phyloP scores from a whole-genome alignment of 2,113 vertebrate genomes.

The Zosterops japonicus region DNA sequence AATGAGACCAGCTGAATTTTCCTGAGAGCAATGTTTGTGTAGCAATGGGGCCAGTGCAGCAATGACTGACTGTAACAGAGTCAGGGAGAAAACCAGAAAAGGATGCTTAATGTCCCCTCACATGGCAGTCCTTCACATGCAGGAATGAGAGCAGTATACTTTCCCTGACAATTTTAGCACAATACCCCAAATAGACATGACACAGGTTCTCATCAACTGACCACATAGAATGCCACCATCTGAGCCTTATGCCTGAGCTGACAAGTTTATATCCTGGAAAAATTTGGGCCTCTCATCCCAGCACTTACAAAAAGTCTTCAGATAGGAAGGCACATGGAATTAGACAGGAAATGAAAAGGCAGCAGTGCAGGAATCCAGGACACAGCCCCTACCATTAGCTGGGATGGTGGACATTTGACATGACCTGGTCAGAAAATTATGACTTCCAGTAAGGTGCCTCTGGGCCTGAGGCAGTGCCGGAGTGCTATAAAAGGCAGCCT shows the following conservation, averaged over 20 bases:
- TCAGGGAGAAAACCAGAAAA: neutral
- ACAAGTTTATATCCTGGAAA: neutral
- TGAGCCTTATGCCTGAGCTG: neutral
- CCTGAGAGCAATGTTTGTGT: neutral
- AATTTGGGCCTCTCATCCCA: neutral
- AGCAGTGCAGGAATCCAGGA: neutral
- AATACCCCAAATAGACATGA: neutral
- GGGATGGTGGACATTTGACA: neutral
- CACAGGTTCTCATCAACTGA: neutral
- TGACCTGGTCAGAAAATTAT: neutral
- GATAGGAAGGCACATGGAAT: neutral
- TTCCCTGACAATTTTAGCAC: neutral
- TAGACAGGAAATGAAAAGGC: neutral
- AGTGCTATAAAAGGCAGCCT: too few species aligned
- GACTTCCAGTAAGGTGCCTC: neutral
- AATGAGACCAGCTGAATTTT: neutral
- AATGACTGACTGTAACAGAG: neutral
- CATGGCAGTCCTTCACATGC: too few species aligned
- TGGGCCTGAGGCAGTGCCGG: neutral
- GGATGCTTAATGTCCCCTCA: neutral
- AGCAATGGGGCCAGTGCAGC: neutral
- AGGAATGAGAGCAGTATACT: neutral
- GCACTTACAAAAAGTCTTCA: neutral
- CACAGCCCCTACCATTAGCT: neutral
- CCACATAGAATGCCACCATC: neutral